A percentile compares a stretch with the other conserved stretches of the same genome.
Evolutionary conservation across 2,113 vertebrate species (phyloP).

Genomic region (Brachyhypopomus occidentalis): DNA sequence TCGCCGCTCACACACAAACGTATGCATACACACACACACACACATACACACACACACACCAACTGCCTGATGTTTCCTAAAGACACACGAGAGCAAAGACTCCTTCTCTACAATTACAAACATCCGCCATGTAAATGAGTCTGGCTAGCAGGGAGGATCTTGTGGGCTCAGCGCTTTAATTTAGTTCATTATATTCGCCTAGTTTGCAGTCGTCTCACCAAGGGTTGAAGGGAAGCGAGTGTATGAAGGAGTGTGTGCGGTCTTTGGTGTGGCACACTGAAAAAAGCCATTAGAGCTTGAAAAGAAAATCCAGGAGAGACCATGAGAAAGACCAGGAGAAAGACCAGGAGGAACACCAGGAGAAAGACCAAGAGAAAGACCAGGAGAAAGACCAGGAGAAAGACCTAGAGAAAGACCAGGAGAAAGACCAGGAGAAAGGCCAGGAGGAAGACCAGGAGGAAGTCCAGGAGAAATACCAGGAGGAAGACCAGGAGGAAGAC

Average conservation of each 20-base stretch:
- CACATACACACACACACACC: neutral
- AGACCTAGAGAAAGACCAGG: too few relatives aligned
- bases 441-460: constrained; percentile 30
- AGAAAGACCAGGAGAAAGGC: too few relatives aligned
- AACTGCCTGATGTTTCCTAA: constrained; percentile 40
- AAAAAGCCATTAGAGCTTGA: constrained; percentile 41
- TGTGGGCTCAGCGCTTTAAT: constrained; percentile 60
- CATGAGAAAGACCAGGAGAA: too few relatives aligned
- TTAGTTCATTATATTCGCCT: constrained; percentile 54
- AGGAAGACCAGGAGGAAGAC: too few relatives aligned
- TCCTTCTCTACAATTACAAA: constrained; percentile 52
- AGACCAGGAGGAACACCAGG: constrained; percentile 20
- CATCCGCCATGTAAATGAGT: constrained; percentile 59
- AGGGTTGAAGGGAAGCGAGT: constrained; percentile 13
- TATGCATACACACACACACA: neutral
- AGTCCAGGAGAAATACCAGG: constrained; percentile 26
- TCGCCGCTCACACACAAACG: constrained; percentile 15
- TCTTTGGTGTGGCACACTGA: constrained; percentile 34
- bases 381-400: too few relatives aligned
- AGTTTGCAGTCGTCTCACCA: constrained; percentile 42
- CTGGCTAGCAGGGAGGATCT: constrained; percentile 55
- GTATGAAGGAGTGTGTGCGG: constrained; percentile 10
- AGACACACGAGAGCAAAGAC: constrained; percentile 38
- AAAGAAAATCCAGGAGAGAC: constrained; percentile 32
- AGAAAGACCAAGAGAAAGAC: constrained; percentile 38